These are phyloP conservation scores for Hydriomena furcata DNA, from an alignment of 2,888 invertebrate species.

Conservation along the genomic window DNA sequence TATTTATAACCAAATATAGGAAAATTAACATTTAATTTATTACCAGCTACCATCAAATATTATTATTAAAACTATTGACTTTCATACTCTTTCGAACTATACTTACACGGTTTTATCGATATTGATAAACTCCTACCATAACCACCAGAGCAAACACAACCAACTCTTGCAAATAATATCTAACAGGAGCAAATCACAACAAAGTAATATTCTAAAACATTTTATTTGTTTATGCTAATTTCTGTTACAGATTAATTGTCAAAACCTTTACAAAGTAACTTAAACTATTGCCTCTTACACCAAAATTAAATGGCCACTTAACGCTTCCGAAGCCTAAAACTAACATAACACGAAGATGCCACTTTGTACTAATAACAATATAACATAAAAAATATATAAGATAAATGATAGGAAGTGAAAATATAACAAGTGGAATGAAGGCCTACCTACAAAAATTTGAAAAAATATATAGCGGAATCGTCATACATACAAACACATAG, in stretches of 20 bases:
- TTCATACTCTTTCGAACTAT: no score
- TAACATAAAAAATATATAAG: slow-evolving; percentile 46
- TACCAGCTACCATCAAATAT: no score
- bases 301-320: slow-evolving; percentile 77
- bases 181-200: slow-evolving; percentile 7
- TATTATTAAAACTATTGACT: not conserved
- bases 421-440: slow-evolving; percentile 75
- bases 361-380: slow-evolving; percentile 74
- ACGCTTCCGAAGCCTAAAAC: slow-evolving; percentile 64
- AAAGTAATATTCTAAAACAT: slow-evolving; percentile 63
- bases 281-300: slow-evolving; percentile 67
- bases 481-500: slow-evolving; percentile 20
- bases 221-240: slow-evolving; percentile 78
- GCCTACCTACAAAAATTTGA: slow-evolving; percentile 22
- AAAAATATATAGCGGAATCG: slow-evolving; percentile 26
- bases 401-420: slow-evolving; percentile 58
- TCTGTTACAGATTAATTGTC: slow-evolving; percentile 66
- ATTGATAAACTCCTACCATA: slow-evolving; percentile 5
- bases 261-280: slow-evolving; percentile 61
- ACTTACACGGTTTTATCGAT: no score
- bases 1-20: no score
- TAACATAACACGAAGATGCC: slow-evolving; percentile 58
- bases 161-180: not conserved
- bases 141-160: slow-evolving; percentile 3
- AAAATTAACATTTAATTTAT: no score